Percentiles rank a stretch among this genome's conserved stretches.
Evolutionary conservation across 2,113 vertebrate species (phyloP).

Genomic region (Heterotilapia buettikoferi): DNA sequence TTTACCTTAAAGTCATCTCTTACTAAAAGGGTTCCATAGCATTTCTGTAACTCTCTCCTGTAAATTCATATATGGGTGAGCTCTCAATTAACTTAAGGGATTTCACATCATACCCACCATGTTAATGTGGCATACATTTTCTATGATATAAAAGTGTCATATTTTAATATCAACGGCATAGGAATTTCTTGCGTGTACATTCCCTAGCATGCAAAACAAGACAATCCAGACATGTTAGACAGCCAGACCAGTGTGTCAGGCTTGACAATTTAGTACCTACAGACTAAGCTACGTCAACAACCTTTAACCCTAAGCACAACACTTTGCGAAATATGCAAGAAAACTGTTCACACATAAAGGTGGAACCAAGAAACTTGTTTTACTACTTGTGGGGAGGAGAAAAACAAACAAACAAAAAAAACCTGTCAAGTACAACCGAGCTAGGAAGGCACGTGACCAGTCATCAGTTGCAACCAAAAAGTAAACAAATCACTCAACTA

Average conservation of each 20-base stretch:
- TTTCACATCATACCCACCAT: background rate
- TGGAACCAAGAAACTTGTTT: background rate
- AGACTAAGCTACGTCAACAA: background rate
- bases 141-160: background rate
- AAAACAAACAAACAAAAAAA: background rate
- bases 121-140: background rate
- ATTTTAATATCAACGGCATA: background rate
- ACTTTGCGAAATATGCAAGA: background rate
- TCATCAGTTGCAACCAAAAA: background rate
- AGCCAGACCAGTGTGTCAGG: background rate
- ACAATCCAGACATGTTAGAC: background rate
- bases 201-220: background rate
- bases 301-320: fast-evolving
- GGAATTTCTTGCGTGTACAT: background rate
- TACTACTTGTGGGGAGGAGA: background rate
- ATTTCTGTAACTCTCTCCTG: background rate
- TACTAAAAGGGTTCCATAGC: background rate
- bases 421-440: background rate
- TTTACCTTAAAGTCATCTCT: background rate
- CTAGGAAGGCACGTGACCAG: background rate
- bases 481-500: background rate
- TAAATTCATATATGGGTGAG: background rate
- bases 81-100: background rate
- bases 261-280: background rate
- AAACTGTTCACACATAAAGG: background rate